Conservation (phyloP, 2,888 invertebrate species). For the Poecilus cupreus region DNA sequence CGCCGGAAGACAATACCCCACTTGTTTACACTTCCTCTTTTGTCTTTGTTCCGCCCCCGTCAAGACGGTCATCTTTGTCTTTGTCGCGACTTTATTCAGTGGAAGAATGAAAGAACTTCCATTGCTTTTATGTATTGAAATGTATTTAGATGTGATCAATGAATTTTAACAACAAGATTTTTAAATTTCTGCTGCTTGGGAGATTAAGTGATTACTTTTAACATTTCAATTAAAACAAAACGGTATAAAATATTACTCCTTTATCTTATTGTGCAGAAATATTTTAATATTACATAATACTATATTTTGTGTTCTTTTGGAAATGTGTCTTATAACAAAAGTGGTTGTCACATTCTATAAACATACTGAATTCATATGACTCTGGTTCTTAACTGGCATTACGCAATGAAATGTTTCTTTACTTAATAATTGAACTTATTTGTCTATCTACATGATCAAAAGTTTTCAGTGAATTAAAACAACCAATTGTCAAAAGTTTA, state of each 20-base stretch:
- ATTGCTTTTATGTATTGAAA: slow-evolving; percentile 23
- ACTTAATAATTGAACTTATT: no score
- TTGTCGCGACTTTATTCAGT: not conserved
- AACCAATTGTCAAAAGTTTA: no score
- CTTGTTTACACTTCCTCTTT: slow-evolving; percentile 28
- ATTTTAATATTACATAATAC: no score
- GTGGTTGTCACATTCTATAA: no score
- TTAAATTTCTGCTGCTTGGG: not conserved
- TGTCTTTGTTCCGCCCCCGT: not conserved
- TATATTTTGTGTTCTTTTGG: no score
- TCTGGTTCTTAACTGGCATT: no score
- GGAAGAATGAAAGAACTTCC: not conserved
- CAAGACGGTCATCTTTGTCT: slow-evolving; percentile 5
- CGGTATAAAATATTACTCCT: not conserved
- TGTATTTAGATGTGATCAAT: slow-evolving; percentile 17
- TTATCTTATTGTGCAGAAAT: not conserved
- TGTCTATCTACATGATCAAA: no score
- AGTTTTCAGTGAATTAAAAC: no score
- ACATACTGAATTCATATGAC: no score
- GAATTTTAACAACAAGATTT: not conserved
- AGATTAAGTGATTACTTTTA: no score
- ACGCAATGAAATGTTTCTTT: no score
- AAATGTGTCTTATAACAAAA: no score
- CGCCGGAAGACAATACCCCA: slow-evolving; percentile 23
- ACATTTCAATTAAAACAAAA: not conserved